Percentiles rank a stretch among this genome's conserved stretches.
Evolutionary conservation across 2,888 invertebrate species (phyloP).

Genomic region (Perdita meconis): DNA sequence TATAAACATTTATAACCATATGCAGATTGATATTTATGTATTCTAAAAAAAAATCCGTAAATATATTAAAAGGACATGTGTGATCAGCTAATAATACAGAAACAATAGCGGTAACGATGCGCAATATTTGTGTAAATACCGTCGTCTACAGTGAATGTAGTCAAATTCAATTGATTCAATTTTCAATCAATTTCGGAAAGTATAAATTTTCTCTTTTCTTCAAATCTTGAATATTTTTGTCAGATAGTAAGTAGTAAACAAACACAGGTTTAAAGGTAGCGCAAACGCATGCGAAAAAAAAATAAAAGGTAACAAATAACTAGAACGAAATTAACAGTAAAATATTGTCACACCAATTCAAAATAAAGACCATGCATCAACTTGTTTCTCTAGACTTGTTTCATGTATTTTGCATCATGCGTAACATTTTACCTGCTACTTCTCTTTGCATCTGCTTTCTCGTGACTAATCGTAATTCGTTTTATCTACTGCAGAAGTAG

Average conservation of each 20-base stretch:
- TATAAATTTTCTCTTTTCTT: not conserved
- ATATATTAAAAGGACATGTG: not conserved
- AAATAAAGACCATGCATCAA: slow-evolving; percentile 79
- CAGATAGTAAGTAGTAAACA: slow-evolving; percentile 46
- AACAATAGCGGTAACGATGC: slow-evolving; percentile 7
- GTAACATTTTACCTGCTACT: slow-evolving; percentile 62
- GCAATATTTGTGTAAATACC: slow-evolving; percentile 14
- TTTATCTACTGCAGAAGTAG: slow-evolving; percentile 57
- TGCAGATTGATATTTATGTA: slow-evolving; percentile 15
- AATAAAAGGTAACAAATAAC: slow-evolving; percentile 61
- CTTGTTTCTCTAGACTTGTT: slow-evolving; percentile 73
- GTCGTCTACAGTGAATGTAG: too few species aligned
- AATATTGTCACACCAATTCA: slow-evolving; percentile 69
- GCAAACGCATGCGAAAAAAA: slow-evolving; percentile 76
- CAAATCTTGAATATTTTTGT: not conserved
- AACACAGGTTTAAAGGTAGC: slow-evolving; percentile 59
- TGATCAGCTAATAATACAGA: slow-evolving; percentile 2
- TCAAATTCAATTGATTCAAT: not conserved
- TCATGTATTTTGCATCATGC: slow-evolving; percentile 72
- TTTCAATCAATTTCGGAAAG: not conserved
- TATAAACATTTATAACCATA: slow-evolving; percentile 42
- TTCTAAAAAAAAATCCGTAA: too few species aligned
- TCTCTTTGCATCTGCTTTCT: slow-evolving; percentile 28
- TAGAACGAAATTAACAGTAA: slow-evolving; percentile 68
- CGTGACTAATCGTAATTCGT: not conserved